Base-by-base conservation (phyloP, 2,797 vertebrate genomes). In the Merluccius polli region DNA sequence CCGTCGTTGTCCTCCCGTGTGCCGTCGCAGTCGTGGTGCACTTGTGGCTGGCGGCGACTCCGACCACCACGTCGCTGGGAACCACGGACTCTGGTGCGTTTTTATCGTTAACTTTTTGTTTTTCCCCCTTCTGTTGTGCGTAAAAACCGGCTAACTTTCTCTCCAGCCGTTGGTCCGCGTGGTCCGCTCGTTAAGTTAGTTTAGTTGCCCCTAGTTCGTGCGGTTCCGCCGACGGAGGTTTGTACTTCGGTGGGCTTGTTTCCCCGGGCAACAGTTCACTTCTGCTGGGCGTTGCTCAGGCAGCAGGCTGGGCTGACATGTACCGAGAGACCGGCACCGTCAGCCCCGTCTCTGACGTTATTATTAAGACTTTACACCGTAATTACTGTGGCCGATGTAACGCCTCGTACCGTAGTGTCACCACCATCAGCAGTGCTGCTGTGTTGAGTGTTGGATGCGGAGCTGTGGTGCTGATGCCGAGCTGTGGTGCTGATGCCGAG, bases 11-110 rank as follows among this genome's bases (percentile, higher is more conserved):
- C 90, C 91, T 95, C 83, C 95, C 95, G 88, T 97, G 96, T 91
- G 94, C 93, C 83, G 83, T 96, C 89, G 96, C 94, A 93, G 94
- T 95, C 82, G 93, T 94, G 90, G 89, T 97, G 90, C 95, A 96
- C 93, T 93, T 96, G 90, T 96, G 95, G 94, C 91, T 94, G 93
- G 92, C 93, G 93, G 92, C 93, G 75, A 90, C 88, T 84, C 90
- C 92, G 91, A 82, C 86, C 83, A 88, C 91, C 83, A 83, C 85
- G 79, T 85, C 90, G 89, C 83, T 73, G 92, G 92, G 92, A 85
- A 84, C 83, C 86, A 82, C 86, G 65, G 75, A 79, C 83, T 84
- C 92, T 79, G 93, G 93, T 94, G 93, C 87, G 31, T 27, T 44
- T 11, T 71, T 16, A 4, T 15, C 18, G 13, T 18, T 18, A 52